phyloP scores from a whole-genome alignment of 2,888 invertebrate genomes.

The Mythimna ferrago region DNA sequence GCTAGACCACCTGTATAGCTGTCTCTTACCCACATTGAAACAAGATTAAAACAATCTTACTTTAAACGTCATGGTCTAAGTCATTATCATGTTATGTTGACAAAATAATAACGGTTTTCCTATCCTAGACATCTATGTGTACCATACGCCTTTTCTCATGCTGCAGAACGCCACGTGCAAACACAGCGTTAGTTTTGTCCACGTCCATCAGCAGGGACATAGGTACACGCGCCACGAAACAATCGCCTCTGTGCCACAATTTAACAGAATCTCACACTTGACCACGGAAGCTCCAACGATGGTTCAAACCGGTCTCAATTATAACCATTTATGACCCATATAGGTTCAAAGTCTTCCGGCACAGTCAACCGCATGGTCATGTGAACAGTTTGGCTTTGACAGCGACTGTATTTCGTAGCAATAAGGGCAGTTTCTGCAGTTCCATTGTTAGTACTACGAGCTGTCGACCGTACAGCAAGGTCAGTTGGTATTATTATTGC shows the following conservation, averaged over 20 bases:
- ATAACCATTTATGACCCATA: constrained; percentile 44
- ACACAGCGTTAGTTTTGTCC: not conserved
- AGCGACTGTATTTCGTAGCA: constrained; percentile 1
- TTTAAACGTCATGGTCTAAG: no score
- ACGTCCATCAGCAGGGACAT: not conserved
- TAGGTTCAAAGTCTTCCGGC: constrained; percentile 51
- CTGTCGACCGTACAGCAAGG: constrained; percentile 30
- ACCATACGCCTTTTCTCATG: not conserved
- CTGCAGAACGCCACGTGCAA: not conserved
- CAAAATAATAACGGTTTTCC: constrained; percentile 29
- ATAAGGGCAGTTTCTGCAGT: constrained; percentile 4
- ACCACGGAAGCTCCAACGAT: constrained; percentile 40
- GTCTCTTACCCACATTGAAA: no score
- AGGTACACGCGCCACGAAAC: not conserved
- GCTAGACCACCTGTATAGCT: no score
- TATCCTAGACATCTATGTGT: not conserved
- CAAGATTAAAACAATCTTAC: no score
- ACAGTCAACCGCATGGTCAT: not conserved
- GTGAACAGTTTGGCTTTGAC: not conserved
- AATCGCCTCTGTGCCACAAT: constrained; percentile 26
- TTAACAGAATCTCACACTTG: constrained; percentile 28
- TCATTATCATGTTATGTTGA: constrained; percentile 23
- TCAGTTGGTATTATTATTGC: constrained; percentile 28
- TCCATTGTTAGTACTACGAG: constrained; percentile 3
- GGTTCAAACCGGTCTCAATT: constrained; percentile 42